A percentile compares a stretch with the other conserved stretches of the same genome.
Conservation (phyloP, 2,113 vertebrate genomes). For the Notothenia coriiceps region DNA sequence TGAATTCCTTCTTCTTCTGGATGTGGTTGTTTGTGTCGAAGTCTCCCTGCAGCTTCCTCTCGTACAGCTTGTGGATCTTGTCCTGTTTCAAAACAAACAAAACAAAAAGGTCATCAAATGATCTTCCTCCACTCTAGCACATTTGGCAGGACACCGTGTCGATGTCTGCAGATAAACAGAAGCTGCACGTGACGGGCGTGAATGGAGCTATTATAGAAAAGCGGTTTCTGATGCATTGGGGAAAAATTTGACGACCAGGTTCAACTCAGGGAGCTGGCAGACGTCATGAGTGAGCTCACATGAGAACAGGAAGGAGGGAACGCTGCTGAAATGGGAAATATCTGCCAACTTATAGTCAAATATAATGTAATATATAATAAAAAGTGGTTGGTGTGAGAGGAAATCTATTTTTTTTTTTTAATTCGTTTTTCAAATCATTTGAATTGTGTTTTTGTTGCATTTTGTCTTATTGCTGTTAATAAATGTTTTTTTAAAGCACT, state of each 20-base stretch:
- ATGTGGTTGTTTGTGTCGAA: slow-evolving; percentile 98
- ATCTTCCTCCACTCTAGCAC: not conserved
- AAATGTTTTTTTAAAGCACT: too few species aligned
- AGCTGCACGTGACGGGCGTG: slow-evolving; percentile 5
- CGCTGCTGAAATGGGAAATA: not conserved
- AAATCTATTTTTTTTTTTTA: too few species aligned
- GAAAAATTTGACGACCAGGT: slow-evolving; percentile 76
- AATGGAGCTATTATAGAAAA: slow-evolving; percentile 47
- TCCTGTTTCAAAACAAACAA: slow-evolving; percentile 83
- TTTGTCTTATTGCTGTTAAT: too few species aligned
- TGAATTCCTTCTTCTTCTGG: slow-evolving; percentile 98
- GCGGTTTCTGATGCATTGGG: slow-evolving; percentile 44
- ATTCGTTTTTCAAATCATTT: too few species aligned
- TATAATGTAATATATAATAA: too few species aligned
- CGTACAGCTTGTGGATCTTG: slow-evolving; percentile 96
- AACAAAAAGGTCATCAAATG: not conserved
- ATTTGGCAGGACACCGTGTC: slow-evolving; percentile 2
- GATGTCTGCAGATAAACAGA: slow-evolving; percentile 3
- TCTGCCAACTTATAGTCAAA: too few species aligned
- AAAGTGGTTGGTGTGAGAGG: too few species aligned
- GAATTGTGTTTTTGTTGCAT: too few species aligned
- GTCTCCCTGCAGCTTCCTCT: slow-evolving; percentile 93
- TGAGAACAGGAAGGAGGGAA: not conserved
- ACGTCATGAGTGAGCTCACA: too few species aligned
- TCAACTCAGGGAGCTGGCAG: slow-evolving; percentile 61